Percentiles rank a stretch among this genome's conserved stretches.
These are phyloP conservation scores for Microcebus jonahi DNA, from an alignment of 2,113 vertebrate genomes.

Conservation along the genomic window DNA sequence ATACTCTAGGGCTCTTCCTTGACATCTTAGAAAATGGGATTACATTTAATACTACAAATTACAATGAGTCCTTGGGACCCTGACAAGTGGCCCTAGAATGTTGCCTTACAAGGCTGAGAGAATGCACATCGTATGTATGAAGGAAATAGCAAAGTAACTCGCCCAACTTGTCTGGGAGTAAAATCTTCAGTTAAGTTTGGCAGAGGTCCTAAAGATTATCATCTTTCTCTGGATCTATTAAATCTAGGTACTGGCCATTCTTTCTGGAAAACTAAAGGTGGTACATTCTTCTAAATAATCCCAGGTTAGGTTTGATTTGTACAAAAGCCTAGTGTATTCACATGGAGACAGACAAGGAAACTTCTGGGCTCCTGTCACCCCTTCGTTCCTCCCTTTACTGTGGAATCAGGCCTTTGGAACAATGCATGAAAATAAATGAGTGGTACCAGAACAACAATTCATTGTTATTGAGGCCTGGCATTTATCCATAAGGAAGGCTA, in stretches of 20 bases:
- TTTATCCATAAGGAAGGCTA: neutral
- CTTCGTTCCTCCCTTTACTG: neutral
- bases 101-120: neutral
- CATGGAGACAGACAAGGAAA: neutral
- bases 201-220: neutral
- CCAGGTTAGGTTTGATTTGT: neutral
- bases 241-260: neutral
- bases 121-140: rapidly evolving
- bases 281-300: neutral
- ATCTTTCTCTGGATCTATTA: neutral
- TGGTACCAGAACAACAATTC: neutral
- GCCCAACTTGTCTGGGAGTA: neutral
- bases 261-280: neutral
- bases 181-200: neutral
- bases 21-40: neutral
- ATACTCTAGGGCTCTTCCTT: constrained; percentile 4
- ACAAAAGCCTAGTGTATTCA: neutral
- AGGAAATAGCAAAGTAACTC: neutral
- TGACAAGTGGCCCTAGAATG: neutral
- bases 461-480: neutral
- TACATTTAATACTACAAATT: neutral
- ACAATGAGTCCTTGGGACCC: neutral
- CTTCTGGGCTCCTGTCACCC: neutral
- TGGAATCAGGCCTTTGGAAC: neutral
- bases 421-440: neutral